A percentile compares a stretch with the other conserved stretches of the same genome.
Conservation (phyloP, 2,113 vertebrate genomes). For the Corynorhinus townsendii region DNA sequence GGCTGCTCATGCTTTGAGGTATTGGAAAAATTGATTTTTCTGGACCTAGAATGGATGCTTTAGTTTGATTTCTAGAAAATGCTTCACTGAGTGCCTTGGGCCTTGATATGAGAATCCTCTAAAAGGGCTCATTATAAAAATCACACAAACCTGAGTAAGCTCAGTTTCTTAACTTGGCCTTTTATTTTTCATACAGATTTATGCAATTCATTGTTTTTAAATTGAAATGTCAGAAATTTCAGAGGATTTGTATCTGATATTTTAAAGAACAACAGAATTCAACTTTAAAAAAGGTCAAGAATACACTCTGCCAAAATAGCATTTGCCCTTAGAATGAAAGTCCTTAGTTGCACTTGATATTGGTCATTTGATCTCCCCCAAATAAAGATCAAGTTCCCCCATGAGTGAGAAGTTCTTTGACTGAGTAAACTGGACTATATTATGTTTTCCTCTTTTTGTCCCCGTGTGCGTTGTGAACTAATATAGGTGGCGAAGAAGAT, state of each 20-base stretch:
- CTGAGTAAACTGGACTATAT: neutral
- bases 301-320: neutral
- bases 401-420: neutral
- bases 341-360: neutral
- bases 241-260: constrained; percentile 57
- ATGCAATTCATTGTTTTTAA: constrained; percentile 40
- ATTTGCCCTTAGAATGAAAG: neutral
- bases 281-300: neutral
- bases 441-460: neutral
- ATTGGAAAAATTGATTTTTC: constrained; percentile 20
- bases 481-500: neutral
- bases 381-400: neutral
- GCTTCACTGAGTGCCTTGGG: neutral
- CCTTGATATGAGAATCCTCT: neutral
- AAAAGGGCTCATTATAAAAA: constrained; percentile 9
- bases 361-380: neutral
- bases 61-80: neutral
- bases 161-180: constrained; percentile 20
- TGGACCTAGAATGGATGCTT: neutral
- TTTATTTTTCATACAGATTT: constrained; percentile 41
- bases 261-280: constrained; percentile 58
- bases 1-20: neutral
- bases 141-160: constrained; percentile 5
- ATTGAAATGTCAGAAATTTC: constrained; percentile 59
- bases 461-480: neutral